A percentile compares a stretch with the other conserved stretches of the same genome.
These are phyloP conservation scores for Lathamus discolor DNA, from an alignment of 2,113 vertebrate species.

Conservation along the genomic window DNA sequence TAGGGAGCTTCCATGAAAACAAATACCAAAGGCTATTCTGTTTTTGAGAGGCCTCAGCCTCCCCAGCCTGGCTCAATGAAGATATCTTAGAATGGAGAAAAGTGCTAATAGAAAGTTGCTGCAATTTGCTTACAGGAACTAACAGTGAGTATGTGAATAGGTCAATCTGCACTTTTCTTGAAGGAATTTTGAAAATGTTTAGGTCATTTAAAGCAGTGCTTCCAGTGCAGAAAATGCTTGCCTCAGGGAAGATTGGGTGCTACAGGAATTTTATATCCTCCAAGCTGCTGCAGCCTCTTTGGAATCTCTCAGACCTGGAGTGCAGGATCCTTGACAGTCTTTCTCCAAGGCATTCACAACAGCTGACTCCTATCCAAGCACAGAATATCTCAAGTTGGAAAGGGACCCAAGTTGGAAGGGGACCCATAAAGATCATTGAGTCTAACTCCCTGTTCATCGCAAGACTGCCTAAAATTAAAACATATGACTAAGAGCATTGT, in stretches of 20 bases:
- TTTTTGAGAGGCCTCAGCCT: background rate
- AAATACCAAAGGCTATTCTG: background rate
- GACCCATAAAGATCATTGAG: accelerated
- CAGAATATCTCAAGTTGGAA: background rate
- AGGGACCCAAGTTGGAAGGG: background rate
- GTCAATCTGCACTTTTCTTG: background rate
- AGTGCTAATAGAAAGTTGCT: background rate
- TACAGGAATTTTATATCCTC: background rate
- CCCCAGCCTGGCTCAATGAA: background rate
- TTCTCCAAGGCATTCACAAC: background rate
- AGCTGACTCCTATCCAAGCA: background rate
- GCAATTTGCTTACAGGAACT: background rate
- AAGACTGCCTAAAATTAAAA: background rate
- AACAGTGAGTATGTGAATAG: background rate
- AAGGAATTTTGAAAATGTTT: background rate
- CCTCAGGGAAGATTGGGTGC: background rate
- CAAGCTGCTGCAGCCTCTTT: background rate
- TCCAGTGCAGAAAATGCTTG: background rate
- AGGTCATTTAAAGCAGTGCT: background rate
- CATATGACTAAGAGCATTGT: background rate
- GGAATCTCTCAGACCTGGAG: background rate
- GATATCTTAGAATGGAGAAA: background rate
- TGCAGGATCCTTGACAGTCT: background rate
- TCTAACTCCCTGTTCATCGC: background rate
- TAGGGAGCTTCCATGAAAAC: background rate